Evolutionary conservation across 37 sponge, comb jelly and placozoan genomes (phyloP), one percentile per base, ranked within the genome.

Genomic region (Halisarca cf. caerulea): DNA sequence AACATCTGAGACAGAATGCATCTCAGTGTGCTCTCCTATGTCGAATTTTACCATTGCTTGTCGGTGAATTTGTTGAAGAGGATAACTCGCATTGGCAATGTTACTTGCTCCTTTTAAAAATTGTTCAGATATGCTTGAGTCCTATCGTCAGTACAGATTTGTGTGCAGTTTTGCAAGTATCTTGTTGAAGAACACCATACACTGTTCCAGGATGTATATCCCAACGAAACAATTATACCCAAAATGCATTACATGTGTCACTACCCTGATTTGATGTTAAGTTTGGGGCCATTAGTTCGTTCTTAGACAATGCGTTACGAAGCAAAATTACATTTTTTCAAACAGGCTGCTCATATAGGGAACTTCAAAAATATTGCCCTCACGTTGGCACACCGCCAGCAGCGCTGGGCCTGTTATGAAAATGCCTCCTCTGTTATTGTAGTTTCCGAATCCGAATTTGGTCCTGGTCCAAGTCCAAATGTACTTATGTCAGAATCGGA

Each of bases 261-360:
- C 34, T 86, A 86, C n/a, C 87, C 87, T 37, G 60, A 53, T 21
- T 80, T 80, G 44, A 80, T 86, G 3, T 3, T 21, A 9, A 33
- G 0, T 9, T 9, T 79, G 8, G 86, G 86, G 21, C 87, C 87
- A n/a, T n/a, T 81, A 58, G 75, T 86, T 21, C 59, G 73, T 24
- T 44, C 87, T 3, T 86, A 81, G 87, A 86, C 81, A 82, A 86
- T 86, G 60, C 39, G 87, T 30, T 55, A 86, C 35, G 87, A 86
- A 68, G 87, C 87, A 1, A 87, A 87, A 39, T 39, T 87, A 2
- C 38, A 72, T 27, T 81, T 86, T 44, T 81, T 80, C 33, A 86
- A 86, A 57, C 58, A 37, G 43, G 58, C 75, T 3, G n/a, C 81
- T 40, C 37, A 70, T 4, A 9, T 53, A 15, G 58, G 54, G 34